Conservation (phyloP, 2,888 invertebrate species). For the Odiellus spinosus region DNA sequence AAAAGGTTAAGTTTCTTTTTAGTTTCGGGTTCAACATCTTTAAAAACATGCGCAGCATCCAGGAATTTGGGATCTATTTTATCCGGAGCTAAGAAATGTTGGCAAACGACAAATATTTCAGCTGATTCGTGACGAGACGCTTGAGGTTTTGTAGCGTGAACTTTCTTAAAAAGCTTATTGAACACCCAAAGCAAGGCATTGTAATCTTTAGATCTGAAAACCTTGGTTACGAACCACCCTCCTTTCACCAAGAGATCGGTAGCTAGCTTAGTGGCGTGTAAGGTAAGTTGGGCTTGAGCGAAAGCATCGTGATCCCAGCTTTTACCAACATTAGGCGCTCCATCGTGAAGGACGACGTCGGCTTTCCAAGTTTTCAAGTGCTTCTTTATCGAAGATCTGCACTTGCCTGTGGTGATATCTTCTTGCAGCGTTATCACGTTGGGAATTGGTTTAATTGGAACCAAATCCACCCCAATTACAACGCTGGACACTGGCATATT, state of each 20-base stretch:
- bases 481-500: constrained; percentile 94
- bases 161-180: constrained; percentile 89
- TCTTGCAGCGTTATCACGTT: constrained; percentile 78
- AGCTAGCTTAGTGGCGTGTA: constrained; percentile 84
- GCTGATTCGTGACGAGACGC: constrained; percentile 97
- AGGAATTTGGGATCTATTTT: constrained; percentile 81
- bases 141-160: constrained; percentile 95
- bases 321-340: constrained; percentile 89
- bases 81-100: constrained; percentile 78
- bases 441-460: constrained; percentile 74
- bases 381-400: constrained; percentile 49
- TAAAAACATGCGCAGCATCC: constrained; percentile 87
- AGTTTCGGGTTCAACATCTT: constrained; percentile 50
- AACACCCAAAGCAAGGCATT: constrained; percentile 85
- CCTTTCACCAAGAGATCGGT: constrained; percentile 72
- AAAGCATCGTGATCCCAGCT: constrained; percentile 98
- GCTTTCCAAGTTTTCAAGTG: constrained; percentile 92
- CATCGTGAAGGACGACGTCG: constrained; percentile 90
- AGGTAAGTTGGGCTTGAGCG: constrained; percentile 73
- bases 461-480: constrained; percentile 89
- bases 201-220: constrained; percentile 96
- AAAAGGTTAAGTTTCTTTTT: constrained; percentile 28
- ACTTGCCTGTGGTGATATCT: constrained; percentile 95
- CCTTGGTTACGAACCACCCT: constrained; percentile 96
- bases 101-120: constrained; percentile 97